Evolutionary conservation across 2,888 invertebrate genomes (phyloP), one percentile per base, ranked within the genome.

Genomic region (Hydrotaea diabolus): DNA sequence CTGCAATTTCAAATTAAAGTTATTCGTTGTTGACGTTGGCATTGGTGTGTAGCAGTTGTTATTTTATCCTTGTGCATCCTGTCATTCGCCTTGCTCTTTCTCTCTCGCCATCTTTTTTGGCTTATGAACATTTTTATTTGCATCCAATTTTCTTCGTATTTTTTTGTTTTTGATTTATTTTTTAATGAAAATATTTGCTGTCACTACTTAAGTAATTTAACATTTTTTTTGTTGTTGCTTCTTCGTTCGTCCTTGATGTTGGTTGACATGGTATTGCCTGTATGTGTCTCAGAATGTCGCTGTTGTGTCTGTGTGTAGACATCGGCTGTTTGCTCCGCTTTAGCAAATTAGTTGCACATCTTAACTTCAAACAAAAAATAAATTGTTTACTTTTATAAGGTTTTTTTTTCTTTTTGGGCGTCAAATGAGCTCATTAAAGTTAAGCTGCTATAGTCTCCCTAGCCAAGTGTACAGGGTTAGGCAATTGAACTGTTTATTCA

Each of bases 201-300:
- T 53, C 53, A 53, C 17, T 53, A 53, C 53, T 53, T 53, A 2
- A 53, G 53, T 53, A 53, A 53, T 53, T 53, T 53, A 53, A 17
- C 53, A 17, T 8, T 53, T 53, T 53, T 8, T 53, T 17, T 53
- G 0, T 53, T 8, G 1, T 53, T 31, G 31, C 31, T 7, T 31
- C 31, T 31, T 31, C 31, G 46, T 2, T 11, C 46, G 2, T n/a
- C 11, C 11, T 46, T 46, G 9, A 46, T 11, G 15, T 46, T 31
- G 31, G 15, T 46, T 31, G 31, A 31, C 31, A 31, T 31, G 2
- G 7, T 31, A 31, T 31, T 31, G 31, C 31, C 31, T 4, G 31
- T 31, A n/a, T n/a, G 31, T 31, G 31, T 4, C 31, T 31, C 31
- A 31, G 31, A 31, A 31, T 31, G 31, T 31, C 31, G 3, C 7